phyloP scores from a whole-genome alignment of 2,888 invertebrate species.

The Calliphora vomitoria region DNA sequence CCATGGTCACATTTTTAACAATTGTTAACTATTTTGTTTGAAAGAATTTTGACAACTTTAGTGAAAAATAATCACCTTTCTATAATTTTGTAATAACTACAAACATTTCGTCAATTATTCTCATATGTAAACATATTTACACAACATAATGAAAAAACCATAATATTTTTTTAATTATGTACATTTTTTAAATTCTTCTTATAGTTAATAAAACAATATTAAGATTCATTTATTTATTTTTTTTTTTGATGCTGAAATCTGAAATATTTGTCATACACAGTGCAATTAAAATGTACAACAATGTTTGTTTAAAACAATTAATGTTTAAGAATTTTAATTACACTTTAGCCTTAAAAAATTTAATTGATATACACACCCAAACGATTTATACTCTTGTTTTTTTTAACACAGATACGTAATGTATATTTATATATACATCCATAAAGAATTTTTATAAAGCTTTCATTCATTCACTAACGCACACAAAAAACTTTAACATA shows the following conservation, averaged over 20 bases:
- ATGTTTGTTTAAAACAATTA: constrained; percentile 35
- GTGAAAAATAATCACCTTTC: no score
- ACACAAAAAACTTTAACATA: constrained; percentile 34
- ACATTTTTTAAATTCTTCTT: no score
- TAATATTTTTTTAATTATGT: no score
- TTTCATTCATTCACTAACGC: constrained; percentile 8
- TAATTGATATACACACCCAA: constrained; percentile 36
- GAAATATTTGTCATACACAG: not conserved
- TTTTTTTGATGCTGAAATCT: not conserved
- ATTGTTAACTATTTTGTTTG: no score
- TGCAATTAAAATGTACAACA: not conserved
- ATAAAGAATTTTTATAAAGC: not conserved
- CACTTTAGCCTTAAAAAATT: constrained; percentile 40
- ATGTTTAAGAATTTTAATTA: constrained; percentile 58
- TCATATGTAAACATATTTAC: no score
- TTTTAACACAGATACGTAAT: not conserved
- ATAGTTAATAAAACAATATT: not conserved
- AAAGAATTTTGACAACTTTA: no score
- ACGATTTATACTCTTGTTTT: not conserved
- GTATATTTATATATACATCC: no score
- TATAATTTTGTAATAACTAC: no score
- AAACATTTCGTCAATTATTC: no score
- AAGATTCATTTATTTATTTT: not conserved
- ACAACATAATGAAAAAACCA: no score
- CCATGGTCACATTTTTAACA: no score